Conservation (phyloP, 2,113 vertebrate species). For the Chaenocephalus aceratus region DNA sequence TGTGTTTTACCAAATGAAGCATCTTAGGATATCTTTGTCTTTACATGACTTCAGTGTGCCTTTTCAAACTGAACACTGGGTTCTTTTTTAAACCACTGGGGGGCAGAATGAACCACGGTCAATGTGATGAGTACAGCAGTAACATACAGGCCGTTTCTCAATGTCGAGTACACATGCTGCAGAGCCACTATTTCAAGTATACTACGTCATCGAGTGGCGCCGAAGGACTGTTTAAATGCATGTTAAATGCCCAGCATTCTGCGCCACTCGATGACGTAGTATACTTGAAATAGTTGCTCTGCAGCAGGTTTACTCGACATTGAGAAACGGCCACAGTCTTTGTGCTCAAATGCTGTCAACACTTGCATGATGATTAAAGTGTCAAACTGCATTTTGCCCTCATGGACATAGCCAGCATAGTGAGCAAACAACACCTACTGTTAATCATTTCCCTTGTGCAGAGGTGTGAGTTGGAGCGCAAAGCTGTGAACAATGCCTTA, state of each 20-base stretch:
- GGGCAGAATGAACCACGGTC: conserved; percentile 3
- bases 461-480: conserved; percentile 34
- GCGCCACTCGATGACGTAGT: too few species aligned
- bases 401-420: conserved; percentile 3
- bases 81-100: conserved; percentile 34
- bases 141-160: not conserved
- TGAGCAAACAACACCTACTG: not conserved
- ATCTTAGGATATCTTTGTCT: conserved; percentile 26
- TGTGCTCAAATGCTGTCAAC: conserved; percentile 11
- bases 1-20: conserved; percentile 42
- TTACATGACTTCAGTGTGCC: not conserved
- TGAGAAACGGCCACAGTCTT: not conserved
- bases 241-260: too few species aligned
- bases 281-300: too few species aligned
- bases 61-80: conserved; percentile 8
- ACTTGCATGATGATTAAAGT: not conserved
- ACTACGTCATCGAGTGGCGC: too few species aligned
- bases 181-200: too few species aligned
- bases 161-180: too few species aligned
- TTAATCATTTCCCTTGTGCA: conserved; percentile 9
- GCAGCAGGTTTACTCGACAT: too few species aligned
- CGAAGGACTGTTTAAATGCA: too few species aligned
- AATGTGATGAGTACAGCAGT: not conserved
- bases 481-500: conserved; percentile 17
- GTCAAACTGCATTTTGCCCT: conserved; percentile 24